Evolutionary conservation across 2,888 invertebrate species (phyloP), one percentile per base, ranked within the genome.

Genomic region (Metalampra italica): DNA sequence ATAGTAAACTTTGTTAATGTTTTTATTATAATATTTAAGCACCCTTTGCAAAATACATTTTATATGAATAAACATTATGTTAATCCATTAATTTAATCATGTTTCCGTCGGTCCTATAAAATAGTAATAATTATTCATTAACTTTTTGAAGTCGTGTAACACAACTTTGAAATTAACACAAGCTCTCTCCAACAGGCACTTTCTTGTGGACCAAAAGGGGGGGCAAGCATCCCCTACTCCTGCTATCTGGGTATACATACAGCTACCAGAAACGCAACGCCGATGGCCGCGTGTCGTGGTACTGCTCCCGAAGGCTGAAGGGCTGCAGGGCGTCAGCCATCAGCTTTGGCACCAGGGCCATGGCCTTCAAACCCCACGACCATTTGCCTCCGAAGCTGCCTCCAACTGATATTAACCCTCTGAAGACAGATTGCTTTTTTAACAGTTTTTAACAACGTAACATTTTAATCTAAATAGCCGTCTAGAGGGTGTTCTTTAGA

Each of bases 201-300:
- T 87, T 82, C 50, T 54, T 89, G 7, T 87, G 86, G 86, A 88
- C 86, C 0, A 84, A 81, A 52, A 67, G 85, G 50, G 88, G 84
- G 0, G 86, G 83, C 0, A 88, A 82, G 47, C 88, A 89, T 56
- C 88, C 88, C 0, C 68, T 87, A 0, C 77, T 89, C 0, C 70
- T 85, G 8, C 68, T 85, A 15, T 55, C 64, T 7, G 83, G 82
- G 3, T 88, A 79, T 62, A 87, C 87, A 0, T 89, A 82, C 68
- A 88, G 86, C 54, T 87, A 78, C 51, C 88, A 89, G 63, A 87
- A 88, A 57, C 71, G 73, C 52, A 87, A 88, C 54, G 88, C 81
- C 8, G 77, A 86, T 54, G 88, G 87, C 1, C 69, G 85, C 40
- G 65, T 85, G 52, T 82, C 83, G 22, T 90, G 89, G 89, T 88